Conservation (phyloP, 2,113 vertebrate genomes). For the Sprattus sprattus region DNA sequence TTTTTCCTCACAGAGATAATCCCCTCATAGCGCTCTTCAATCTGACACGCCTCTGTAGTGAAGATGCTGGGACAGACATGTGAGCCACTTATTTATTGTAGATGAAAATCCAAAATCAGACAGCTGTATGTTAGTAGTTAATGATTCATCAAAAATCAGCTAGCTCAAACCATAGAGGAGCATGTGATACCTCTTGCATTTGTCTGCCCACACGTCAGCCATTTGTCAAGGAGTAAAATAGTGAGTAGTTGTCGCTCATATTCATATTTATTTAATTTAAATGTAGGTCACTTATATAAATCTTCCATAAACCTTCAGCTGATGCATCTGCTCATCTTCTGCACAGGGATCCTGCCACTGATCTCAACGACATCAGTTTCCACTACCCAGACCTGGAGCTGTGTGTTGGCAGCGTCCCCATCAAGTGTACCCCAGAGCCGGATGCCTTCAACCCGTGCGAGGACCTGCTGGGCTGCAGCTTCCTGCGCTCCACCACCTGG, state of each 20-base stretch:
- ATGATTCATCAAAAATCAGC: too few relatives aligned
- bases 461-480: slow-evolving; percentile 85
- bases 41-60: slow-evolving; percentile 80
- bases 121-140: not conserved
- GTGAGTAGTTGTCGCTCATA: not conserved
- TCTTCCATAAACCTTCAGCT: not conserved
- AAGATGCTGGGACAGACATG: slow-evolving; percentile 62
- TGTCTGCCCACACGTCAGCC: not conserved
- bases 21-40: slow-evolving; percentile 74
- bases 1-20: slow-evolving; percentile 74
- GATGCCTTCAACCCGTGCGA: slow-evolving; percentile 91
- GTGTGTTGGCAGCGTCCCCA: slow-evolving; percentile 65
- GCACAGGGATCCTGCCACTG: slow-evolving; percentile 55
- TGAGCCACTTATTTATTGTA: slow-evolving; percentile 65
- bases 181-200: not conserved
- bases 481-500: slow-evolving; percentile 85
- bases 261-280: not conserved
- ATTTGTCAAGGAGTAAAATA: not conserved
- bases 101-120: not conserved
- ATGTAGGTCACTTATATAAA: not conserved
- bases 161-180: not conserved
- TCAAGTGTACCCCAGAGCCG: slow-evolving; percentile 81
- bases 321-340: slow-evolving; percentile 20
- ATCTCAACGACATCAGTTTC: slow-evolving; percentile 55
- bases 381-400: slow-evolving; percentile 66